Percentiles rank a stretch among this genome's conserved stretches.
phyloP scores from a whole-genome alignment of 1,140 invertebrate genomes.

The Drosophila paulistorum region DNA sequence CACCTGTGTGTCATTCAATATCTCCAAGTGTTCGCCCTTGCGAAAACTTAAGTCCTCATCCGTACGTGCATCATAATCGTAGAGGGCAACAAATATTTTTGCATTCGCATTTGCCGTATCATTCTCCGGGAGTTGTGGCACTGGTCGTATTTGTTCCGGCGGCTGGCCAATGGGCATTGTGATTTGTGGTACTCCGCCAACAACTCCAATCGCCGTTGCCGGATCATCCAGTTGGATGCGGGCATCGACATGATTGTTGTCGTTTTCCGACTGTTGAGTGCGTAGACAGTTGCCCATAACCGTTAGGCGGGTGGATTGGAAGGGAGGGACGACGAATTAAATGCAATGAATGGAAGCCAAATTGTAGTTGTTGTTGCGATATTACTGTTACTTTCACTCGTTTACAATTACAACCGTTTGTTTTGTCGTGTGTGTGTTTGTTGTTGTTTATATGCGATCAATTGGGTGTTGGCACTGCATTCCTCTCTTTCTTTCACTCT shows the following conservation, averaged over 20 bases:
- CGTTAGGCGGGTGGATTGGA: neutral
- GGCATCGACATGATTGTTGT: constrained; percentile 67
- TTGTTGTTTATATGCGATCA: constrained; percentile 64
- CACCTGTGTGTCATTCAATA: constrained; percentile 97
- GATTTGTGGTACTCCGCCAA: constrained; percentile 71
- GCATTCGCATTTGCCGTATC: constrained; percentile 88
- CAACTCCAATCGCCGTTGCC: constrained; percentile 51
- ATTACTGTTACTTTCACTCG: constrained; percentile 73
- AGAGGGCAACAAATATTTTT: constrained; percentile 97
- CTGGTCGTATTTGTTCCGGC: constrained; percentile 78
- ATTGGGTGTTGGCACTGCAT: constrained; percentile 74
- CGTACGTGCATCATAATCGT: constrained; percentile 99
- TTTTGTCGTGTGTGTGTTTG: constrained; percentile 67
- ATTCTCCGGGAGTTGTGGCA: constrained; percentile 85
- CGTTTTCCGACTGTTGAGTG: constrained; percentile 76
- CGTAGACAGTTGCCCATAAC: constrained; percentile 82
- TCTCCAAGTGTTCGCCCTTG: constrained; percentile 99
- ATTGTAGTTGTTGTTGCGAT: constrained; percentile 41
- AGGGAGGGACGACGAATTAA: constrained; percentile 34
- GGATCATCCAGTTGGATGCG: constrained; percentile 70
- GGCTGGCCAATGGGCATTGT: constrained; percentile 69
- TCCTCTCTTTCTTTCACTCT: constrained; percentile 37
- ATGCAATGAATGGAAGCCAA: constrained; percentile 76
- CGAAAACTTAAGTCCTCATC: constrained; percentile 99
- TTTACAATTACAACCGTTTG: constrained; percentile 55